Percentiles rank a stretch among this genome's conserved stretches.
These are phyloP conservation scores for Asbolus verrucosus DNA, from an alignment of 1,140 invertebrate genomes.

Conservation along the genomic window DNA sequence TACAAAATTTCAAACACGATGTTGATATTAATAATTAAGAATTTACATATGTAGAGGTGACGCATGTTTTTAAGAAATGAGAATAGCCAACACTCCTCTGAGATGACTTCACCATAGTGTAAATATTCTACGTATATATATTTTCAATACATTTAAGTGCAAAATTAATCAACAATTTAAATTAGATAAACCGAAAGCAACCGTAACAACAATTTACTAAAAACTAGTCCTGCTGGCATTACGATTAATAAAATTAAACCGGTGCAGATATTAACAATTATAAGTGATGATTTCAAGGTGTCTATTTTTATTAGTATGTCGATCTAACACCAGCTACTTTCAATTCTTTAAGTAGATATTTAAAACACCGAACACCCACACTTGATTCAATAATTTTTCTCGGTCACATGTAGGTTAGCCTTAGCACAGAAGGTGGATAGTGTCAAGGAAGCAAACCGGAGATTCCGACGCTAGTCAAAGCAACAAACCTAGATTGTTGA, in stretches of 20 bases:
- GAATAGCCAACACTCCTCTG: slow-evolving; percentile 5
- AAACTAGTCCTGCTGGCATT: too few relatives aligned
- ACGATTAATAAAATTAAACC: too few relatives aligned
- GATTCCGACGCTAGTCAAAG: slow-evolving; percentile 26
- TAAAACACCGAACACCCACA: slow-evolving; percentile 3
- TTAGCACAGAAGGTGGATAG: slow-evolving; percentile 21
- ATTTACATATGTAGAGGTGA: neutral
- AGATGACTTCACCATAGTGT: slow-evolving; percentile 14
- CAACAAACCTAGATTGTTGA: slow-evolving; percentile 8
- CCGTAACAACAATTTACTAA: too few relatives aligned
- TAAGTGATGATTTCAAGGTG: too few relatives aligned
- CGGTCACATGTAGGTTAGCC: slow-evolving; percentile 35
- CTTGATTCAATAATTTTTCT: slow-evolving; percentile 11
- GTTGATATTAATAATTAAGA: neutral
- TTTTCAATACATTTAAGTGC: too few relatives aligned
- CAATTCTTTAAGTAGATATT: slow-evolving; percentile 20
- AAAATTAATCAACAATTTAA: too few relatives aligned
- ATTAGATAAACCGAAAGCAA: too few relatives aligned
- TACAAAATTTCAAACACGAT: neutral
- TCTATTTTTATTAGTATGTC: neutral
- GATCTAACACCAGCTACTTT: neutral
- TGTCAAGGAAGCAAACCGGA: slow-evolving; percentile 32
- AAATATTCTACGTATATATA: slow-evolving; percentile 3
- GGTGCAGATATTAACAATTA: too few relatives aligned
- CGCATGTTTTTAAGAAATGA: slow-evolving; percentile 10